Evolutionary conservation across 2,888 invertebrate genomes (phyloP).

Genomic region (Micoletzkya japonica): DNA sequence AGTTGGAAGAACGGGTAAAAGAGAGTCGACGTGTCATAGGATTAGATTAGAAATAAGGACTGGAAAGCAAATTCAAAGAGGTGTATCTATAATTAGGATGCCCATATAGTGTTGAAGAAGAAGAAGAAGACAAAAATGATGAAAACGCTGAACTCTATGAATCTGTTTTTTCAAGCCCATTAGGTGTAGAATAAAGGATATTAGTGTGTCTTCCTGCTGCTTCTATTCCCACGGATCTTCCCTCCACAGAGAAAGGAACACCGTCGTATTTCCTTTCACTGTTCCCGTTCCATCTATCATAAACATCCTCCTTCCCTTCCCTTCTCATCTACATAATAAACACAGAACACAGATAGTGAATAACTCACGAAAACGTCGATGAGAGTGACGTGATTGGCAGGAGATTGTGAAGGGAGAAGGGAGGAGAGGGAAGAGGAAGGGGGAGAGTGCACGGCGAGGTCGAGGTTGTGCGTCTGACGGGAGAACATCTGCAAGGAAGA

Average conservation of each 20-base stretch:
- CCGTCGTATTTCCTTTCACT: too few relatives aligned
- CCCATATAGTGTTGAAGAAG: background rate
- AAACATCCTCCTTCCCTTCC: too few relatives aligned
- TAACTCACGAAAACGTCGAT: conserved; percentile 39
- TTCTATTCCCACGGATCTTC: too few relatives aligned
- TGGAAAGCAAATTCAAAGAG: background rate
- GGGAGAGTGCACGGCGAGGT: conserved; percentile 41
- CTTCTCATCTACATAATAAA: too few relatives aligned
- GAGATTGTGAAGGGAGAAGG: conserved; percentile 45
- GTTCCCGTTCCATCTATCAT: too few relatives aligned
- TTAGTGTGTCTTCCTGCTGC: too few relatives aligned
- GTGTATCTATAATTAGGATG: background rate
- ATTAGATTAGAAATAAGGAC: background rate
- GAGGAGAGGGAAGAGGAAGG: conserved; percentile 43
- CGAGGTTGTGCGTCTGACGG: conserved; percentile 43
- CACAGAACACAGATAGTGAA: too few relatives aligned
- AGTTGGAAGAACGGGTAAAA: conserved; percentile 30
- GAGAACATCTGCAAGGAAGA: conserved; percentile 44
- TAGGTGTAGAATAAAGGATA: too few relatives aligned
- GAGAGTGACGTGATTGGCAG: conserved; percentile 39
- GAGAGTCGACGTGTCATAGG: conserved; percentile 14
- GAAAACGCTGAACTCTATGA: too few relatives aligned
- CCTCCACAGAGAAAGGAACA: too few relatives aligned
- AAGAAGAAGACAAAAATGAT: background rate
- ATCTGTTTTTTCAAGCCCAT: too few relatives aligned